Base-by-base conservation (phyloP, 1,140 invertebrate genomes). In the Drosophila carrolli region DNA sequence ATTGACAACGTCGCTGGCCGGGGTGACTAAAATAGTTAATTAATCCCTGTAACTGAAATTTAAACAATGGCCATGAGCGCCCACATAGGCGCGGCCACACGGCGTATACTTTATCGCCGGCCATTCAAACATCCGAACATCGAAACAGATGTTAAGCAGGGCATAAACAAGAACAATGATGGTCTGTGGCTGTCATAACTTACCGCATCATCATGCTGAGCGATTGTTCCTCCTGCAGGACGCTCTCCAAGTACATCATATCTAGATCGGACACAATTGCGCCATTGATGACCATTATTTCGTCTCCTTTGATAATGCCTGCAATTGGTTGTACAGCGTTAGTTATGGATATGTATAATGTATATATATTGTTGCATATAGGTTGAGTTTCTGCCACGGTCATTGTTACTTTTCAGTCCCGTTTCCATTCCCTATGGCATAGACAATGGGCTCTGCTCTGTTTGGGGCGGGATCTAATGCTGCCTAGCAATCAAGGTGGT, bases 261-360 rank as follows among this genome's bases (percentile, higher is more conserved):
- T 99, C 98, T 93, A 99, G 94, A 93, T 99, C 98, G 74, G 97
- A 98, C 46, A 99, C 98, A 90, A 99, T 97, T 71, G 98, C 97
- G 72, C 98, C 97, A 93, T 99, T 99, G 93, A 99, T 98, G 83
- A 99, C 98, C 95, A 99, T 98, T 92, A 99, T 98, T 93, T 99
- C 98, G 93, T 99, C 98, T 80, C 97, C 96, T 93, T 98, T 98
- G 92, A 98, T 98, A 90, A 99, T 96, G 89, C 98, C 98, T 98
- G 94, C 67, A 94, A 93, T 84, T 89, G 68, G 91, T 80, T 81
- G 60, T 53, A 81, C 61, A 74, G 59, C 70, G 57, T 67, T 59
- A 75, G 56, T 61, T 54, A 35, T 44, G 38, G 19, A 44, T 67
- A 53, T 37, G n/a, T 38, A 14, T 19, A 62, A 43, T 14, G 23